Evolutionary conservation across 2,888 invertebrate genomes (phyloP), one percentile per base, ranked within the genome.

Genomic region (Operophtera brumata): DNA sequence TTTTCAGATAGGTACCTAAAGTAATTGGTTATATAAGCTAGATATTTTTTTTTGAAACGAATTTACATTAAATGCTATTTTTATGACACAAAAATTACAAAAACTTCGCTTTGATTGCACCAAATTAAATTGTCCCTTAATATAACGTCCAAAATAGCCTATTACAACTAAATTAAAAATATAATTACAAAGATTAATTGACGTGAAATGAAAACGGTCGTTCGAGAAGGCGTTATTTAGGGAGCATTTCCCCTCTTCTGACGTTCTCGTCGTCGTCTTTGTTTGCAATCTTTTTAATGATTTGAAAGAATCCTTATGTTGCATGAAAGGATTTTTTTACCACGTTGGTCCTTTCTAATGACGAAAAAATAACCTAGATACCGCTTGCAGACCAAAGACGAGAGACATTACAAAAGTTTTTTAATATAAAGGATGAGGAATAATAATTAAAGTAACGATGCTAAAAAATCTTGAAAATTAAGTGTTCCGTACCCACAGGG

Each of bases 201-300:
- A 78, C 71, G 79, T 73, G 69, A 79, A 81, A 81, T 83, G 77
- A 78, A 79, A 82, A 78, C 72, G 70, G 73, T 68, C 69, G 40
- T 43, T 47, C 34, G 47, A 35, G 47, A 34, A 53, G 43, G 14
- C 43, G 37, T 34, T 39, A 43, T 32, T 49, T 36, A 6, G 8
- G 28, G 28, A 32, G 14, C 41, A 36, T 42, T 32, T 49, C 25
- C 32, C 25, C 9, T 36, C 12, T 8, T 32, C 26, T 14, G 13
- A 40, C 20, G 3, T 30, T 12, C 14, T 32, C 37, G 39, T 46
- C 46, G 20, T 8, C 36, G 35, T 13, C 35, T 37, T 32, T 37
- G 26, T 25, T 10, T 44, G 8, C 9, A 9, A 42, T 13, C 11
- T 30, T 30, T 30, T 30, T 9, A 30, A 9, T 20, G 20, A 30